Base-by-base conservation (phyloP, 2,113 vertebrate species). In the Plecotus auritus region DNA sequence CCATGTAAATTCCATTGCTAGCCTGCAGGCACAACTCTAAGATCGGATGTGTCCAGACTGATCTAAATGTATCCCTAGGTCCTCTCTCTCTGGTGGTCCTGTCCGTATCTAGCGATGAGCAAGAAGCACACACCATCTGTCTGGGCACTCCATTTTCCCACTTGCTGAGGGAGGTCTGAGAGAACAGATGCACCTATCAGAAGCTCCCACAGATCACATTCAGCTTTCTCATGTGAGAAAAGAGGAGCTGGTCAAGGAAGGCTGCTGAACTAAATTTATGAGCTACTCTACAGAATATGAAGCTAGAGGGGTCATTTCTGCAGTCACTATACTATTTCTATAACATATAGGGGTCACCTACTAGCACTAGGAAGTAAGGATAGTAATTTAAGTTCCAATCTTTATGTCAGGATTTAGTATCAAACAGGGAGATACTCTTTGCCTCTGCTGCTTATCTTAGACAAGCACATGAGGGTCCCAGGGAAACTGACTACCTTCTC, bases 401-500 rank as follows among this genome's bases (percentile, higher is more conserved):
- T 72, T 42, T 35, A 47, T 32, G 35, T 85, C 17, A 89, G 56
- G 42, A 84, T 59, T 92, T 91, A 64, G 32, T 20, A 67, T 72
- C 61, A 86, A 69, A 83, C 22, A 81, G 20, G 47, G 7, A 78
- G 66, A 85, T 20, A 67, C 4, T 16, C 42, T 94, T 54, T 70
- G 70, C 16, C 40, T 67, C 37, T n/a, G 76, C 40, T 86, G n/a
- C 8, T 76, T 72, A 22, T 67, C n/a, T 94, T 40, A 81, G 73
- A 61, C 5, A 54, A 86, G 56, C 17, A 49, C 85, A 23, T 4
- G 26, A 91, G 47, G 7, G 11, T 70, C 23, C 59, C 28, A 40
- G 61, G 73, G 88, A 96, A 92, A 91, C n/a, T 28, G 20, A 72
- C 22, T 11, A 20, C 12, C 35, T 88, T 40, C 51, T 85, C 28